These are phyloP conservation scores for Onychomys leucogaster DNA, from an alignment of 2,797 vertebrate species.

Conservation along the genomic window DNA sequence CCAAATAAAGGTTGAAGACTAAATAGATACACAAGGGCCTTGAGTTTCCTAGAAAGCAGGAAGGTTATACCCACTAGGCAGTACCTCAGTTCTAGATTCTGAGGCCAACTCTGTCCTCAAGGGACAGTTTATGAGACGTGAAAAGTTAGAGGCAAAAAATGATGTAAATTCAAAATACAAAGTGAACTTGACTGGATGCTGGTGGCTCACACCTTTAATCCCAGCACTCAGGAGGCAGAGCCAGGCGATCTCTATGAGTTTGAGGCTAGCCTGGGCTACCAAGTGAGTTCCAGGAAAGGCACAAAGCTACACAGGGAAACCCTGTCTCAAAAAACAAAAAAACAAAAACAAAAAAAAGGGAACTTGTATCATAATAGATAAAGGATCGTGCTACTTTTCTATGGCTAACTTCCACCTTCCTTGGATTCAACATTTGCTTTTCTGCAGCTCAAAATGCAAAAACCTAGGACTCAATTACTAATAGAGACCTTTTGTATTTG, in stretches of 20 bases:
- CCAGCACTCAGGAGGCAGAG: too few relatives aligned
- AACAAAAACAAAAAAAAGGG: neutral
- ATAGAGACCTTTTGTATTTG: neutral
- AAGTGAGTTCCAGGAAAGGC: too few relatives aligned
- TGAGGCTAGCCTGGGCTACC: too few relatives aligned
- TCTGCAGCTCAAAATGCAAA: neutral
- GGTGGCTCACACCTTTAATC: too few relatives aligned
- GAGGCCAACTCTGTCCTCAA: neutral
- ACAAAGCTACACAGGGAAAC: too few relatives aligned
- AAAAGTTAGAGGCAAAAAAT: neutral
- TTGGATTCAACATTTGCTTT: neutral
- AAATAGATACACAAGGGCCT: neutral
- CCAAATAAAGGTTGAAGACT: neutral
- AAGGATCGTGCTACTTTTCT: neutral
- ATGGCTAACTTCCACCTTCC: neutral
- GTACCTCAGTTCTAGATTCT: neutral
- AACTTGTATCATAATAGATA: neutral
- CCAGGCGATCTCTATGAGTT: too few relatives aligned
- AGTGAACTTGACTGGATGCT: too few relatives aligned
- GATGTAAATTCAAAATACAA: accelerated
- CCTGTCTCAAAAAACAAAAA: too few relatives aligned
- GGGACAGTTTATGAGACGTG: neutral
- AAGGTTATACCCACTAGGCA: neutral
- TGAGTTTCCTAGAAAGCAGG: neutral
- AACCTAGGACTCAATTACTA: neutral